These are phyloP conservation scores for Bombus huntii DNA, from an alignment of 1,140 invertebrate genomes.

Conservation along the genomic window DNA sequence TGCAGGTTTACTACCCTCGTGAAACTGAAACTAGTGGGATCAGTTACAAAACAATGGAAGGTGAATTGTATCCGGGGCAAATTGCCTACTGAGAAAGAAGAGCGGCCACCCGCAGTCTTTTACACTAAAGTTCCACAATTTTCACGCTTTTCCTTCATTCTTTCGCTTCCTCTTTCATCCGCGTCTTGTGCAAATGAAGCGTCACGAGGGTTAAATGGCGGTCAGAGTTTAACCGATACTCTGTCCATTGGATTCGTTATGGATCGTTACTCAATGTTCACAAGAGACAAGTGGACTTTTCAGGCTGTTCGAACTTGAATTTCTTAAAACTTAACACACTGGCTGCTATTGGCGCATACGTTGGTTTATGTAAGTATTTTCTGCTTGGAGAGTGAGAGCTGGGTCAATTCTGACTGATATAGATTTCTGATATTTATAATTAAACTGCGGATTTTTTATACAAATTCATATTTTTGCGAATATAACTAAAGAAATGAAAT, in stretches of 20 bases:
- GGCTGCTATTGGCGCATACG: not conserved
- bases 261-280: conserved; percentile 67
- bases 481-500: no score
- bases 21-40: conserved; percentile 19
- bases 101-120: conserved; percentile 53
- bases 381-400: fast-evolving
- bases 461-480: no score
- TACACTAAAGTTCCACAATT: conserved; percentile 60
- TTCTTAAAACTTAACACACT: conserved; percentile 22
- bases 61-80: conserved; percentile 24
- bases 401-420: not conserved
- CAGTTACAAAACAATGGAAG: conserved; percentile 36
- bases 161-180: not conserved
- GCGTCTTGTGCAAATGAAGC: conserved; percentile 59
- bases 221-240: conserved; percentile 25
- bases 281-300: conserved; percentile 15
- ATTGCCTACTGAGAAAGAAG: conserved; percentile 34
- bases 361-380: not conserved
- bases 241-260: conserved; percentile 63
- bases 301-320: conserved; percentile 30
- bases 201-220: conserved; percentile 44
- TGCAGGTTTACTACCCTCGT: conserved; percentile 33
- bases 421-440: not conserved
- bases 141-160: conserved; percentile 62
- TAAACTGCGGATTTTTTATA: no score